Base-by-base conservation (phyloP, 2,797 vertebrate genomes). In the Hipposideros larvatus region DNA sequence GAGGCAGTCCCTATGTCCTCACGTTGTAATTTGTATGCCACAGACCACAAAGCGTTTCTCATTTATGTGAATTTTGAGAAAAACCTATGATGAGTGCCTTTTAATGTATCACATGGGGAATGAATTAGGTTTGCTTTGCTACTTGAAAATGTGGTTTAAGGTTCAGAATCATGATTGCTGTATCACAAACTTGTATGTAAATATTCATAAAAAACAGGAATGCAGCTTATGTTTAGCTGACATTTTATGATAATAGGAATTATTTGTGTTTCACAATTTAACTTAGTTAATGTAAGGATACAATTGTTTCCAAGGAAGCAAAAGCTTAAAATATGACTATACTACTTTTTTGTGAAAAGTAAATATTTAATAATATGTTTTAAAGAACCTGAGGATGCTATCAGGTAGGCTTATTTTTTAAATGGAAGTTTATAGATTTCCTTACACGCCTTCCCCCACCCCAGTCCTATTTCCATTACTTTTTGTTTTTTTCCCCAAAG, bases 221-320 rank as follows among this genome's bases (percentile, higher is more conserved):
- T 70, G 22, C 1, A 1, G 5, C 90, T 87, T 88, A 73, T 88
- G 79, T 96, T 96, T 71, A 94, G 34, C 31, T 96, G 94, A 95
- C 88, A 95, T 70, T 96, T 97, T 34, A 59, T 94, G 37, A 70
- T 85, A 87, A 41, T 79, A 31, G 90, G 31, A 73, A 90, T 98
- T 97, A 87, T 96, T 97, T 97, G 19, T 85, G 10, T 11, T 94
- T 95, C 91, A 95, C 37, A 59, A 53, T 97, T 75, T 94, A 90
- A 92, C 21, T 82, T 90, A 53, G 57, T 92, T 68, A 89, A 71
- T 85, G 28, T 82, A 85, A 93, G 61, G 57, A 78, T 92, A 71
- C 4, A 63, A 46, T 94, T 91, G 46, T 84, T 97, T 94, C 90
- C 34, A 87, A 91, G 77, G 55, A 94, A 89, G 86, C 53, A 93